phyloP scores from a whole-genome alignment of 2,797 vertebrate genomes.

The Pelobates cultripes region DNA sequence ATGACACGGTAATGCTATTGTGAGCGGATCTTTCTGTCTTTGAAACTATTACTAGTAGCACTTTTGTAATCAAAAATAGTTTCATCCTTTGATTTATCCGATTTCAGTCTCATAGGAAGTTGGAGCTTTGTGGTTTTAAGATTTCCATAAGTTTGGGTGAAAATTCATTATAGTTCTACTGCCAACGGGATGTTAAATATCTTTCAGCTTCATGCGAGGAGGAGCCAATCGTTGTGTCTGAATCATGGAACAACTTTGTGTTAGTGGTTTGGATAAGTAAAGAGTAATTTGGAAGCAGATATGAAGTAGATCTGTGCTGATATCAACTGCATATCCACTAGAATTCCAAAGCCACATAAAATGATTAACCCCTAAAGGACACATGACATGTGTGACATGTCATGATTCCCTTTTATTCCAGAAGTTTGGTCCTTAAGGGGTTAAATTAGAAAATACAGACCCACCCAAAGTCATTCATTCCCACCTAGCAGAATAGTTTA shows the following conservation, averaged over 20 bases:
- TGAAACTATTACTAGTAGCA: conserved; percentile 8
- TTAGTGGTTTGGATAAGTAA: conserved; percentile 27
- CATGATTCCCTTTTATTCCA: too few species aligned
- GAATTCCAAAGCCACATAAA: background rate
- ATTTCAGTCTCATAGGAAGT: conserved; percentile 11
- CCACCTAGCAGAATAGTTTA: too few species aligned
- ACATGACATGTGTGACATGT: too few species aligned
- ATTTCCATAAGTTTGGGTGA: conserved; percentile 26
- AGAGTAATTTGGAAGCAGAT: background rate
- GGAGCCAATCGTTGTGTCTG: conserved; percentile 16
- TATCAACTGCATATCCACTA: background rate
- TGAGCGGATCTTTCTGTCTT: conserved; percentile 1
- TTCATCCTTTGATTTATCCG: conserved; percentile 17
- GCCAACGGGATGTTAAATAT: conserved; percentile 25
- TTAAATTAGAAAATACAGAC: too few species aligned
- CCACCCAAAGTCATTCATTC: too few species aligned
- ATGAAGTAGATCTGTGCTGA: conserved; percentile 4
- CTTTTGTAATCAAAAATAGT: background rate
- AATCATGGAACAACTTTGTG: conserved; percentile 5
- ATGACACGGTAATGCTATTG: background rate
- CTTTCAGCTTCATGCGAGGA: conserved; percentile 20
- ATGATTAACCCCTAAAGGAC: too few species aligned
- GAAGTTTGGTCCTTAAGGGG: too few species aligned
- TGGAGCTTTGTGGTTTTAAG: conserved; percentile 20
- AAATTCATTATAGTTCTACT: conserved; percentile 15